Conservation (phyloP, 1,140 invertebrate genomes). For the Physella acuta region DNA sequence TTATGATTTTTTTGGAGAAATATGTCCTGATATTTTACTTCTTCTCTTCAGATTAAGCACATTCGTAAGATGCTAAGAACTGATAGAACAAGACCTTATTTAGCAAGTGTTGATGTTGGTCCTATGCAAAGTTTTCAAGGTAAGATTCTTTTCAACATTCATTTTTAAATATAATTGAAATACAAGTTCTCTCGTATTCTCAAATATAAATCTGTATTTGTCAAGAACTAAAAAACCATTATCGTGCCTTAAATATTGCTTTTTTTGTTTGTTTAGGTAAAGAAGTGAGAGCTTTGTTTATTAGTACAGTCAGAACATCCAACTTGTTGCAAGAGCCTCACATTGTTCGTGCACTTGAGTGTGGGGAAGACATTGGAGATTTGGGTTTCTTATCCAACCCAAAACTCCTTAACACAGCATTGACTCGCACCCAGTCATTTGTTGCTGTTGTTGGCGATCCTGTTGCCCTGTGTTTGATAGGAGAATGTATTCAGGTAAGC, state of each 20-base stretch:
- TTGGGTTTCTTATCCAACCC: conserved; percentile 83
- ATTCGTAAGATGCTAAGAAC: conserved; percentile 69
- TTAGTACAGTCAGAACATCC: conserved; percentile 80
- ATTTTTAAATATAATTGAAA: too few species aligned
- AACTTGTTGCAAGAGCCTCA: conserved; percentile 66
- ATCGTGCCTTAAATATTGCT: neutral
- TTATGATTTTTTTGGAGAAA: too few species aligned
- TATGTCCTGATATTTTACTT: too few species aligned
- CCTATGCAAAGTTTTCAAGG: conserved; percentile 84
- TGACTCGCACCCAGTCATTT: conserved; percentile 80
- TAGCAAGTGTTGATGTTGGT: conserved; percentile 79
- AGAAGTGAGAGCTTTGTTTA: conserved; percentile 80
- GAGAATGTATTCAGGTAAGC: conserved; percentile 49
- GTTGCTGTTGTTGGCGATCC: conserved; percentile 86
- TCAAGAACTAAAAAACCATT: neutral
- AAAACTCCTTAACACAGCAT: conserved; percentile 80
- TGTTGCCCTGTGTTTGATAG: conserved; percentile 64
- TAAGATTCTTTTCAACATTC: too few species aligned
- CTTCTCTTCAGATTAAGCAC: conserved; percentile 32
- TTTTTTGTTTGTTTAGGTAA: conserved; percentile 64
- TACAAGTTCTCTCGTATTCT: neutral
- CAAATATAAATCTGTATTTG: neutral
- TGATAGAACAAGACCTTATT: conserved; percentile 63
- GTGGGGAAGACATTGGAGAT: conserved; percentile 60
- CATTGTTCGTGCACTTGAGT: conserved; percentile 27